phyloP scores from a whole-genome alignment of 1,140 invertebrate genomes.

The Temnothorax nylanderi region DNA sequence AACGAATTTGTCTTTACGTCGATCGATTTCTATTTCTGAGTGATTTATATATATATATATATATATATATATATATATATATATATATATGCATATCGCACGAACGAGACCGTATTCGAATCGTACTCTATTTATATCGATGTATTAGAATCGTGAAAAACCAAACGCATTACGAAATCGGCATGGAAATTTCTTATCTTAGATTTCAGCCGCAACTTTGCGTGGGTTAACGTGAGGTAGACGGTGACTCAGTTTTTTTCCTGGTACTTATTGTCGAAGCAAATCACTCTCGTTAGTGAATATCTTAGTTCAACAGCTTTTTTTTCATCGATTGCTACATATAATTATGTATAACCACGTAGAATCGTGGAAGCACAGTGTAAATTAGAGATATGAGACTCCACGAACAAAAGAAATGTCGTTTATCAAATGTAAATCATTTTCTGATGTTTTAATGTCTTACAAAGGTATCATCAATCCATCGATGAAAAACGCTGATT shows the following conservation, averaged over 20 bases:
- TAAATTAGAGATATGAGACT: background rate
- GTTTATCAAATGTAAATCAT: constrained; percentile 14
- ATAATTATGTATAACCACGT: background rate
- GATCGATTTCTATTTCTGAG: constrained; percentile 66
- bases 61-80: background rate
- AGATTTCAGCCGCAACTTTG: constrained; percentile 28
- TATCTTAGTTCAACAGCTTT: constrained; percentile 6
- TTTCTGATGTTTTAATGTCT: background rate
- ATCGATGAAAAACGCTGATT: background rate
- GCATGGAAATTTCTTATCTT: constrained; percentile 54
- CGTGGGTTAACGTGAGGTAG: background rate
- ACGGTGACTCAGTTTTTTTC: constrained; percentile 14
- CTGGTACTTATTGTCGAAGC: background rate
- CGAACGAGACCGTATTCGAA: background rate
- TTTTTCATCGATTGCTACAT: background rate
- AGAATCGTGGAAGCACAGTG: too few relatives aligned
- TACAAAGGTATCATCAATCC: background rate
- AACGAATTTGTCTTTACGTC: constrained; percentile 72
- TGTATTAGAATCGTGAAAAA: background rate
- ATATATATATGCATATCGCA: background rate
- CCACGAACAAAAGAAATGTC: background rate
- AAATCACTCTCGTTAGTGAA: background rate
- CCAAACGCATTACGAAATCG: constrained; percentile 48
- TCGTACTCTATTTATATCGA: constrained; percentile 27
- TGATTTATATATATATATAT: constrained; percentile 36